Evolutionary conservation across 2,113 vertebrate species (phyloP), one percentile per base, ranked within the genome.

Genomic region (Pangasianodon gigas): DNA sequence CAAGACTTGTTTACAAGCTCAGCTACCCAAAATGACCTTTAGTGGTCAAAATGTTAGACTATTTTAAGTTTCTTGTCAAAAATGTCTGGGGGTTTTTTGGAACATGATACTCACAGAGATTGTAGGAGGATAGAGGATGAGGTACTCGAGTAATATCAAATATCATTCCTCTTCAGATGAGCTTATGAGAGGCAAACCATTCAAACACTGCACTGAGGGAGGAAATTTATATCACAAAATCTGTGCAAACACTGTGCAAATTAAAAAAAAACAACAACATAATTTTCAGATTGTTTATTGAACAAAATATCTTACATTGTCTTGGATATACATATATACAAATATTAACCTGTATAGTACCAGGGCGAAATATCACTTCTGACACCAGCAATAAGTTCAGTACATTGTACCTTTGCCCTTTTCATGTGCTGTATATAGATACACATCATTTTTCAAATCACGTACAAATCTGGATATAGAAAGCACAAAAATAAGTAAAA

Each of bases 261-360:
- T 7, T 7, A 26, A 32, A 29, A n/a, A 69, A 69, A 56, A 8
- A 77, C 2, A 14, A 9, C n/a, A 84, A 52, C 0, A 0, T 0
- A 90, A 74, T 90, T 95, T 96, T 93, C 92, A 93, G 90, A 94
- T 88, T 5, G 93, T 97, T 97, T 97, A 97, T 97, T 97, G 95
- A 96, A 96, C 96, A 97, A 97, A 97, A 97, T 97, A 97, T 96
- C 93, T 96, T 95, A 96, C 96, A 96, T 94, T 94, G 93, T 96
- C 94, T 93, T 95, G 94, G 62, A 95, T 96, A 96, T 96, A 96
- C 96, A 96, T 97, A 97, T 97, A 95, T 97, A 97, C 97, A 96
- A 93, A 92, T 92, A 93, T 93, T 90, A 94, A 92, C 89, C 91
- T 93, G 89, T 93, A 88, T 93, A 91, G 90, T 91, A 91, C 60